phyloP scores from a whole-genome alignment of 2,113 vertebrate genomes.

The Leucopternis melanops region DNA sequence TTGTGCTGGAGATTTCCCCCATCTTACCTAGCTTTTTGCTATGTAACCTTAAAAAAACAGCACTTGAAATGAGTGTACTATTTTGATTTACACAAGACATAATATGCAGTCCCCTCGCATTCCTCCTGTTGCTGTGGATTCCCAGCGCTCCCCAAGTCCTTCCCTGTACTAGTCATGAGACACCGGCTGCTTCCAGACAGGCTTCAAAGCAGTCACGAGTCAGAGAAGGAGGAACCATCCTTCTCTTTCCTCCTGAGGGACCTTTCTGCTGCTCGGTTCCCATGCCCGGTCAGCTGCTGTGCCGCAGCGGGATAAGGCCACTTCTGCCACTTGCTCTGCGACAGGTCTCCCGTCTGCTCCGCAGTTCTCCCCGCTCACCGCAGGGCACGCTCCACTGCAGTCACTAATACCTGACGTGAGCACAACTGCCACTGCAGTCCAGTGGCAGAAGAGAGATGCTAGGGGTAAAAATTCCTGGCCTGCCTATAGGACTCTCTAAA shows the following conservation, averaged over 20 bases:
- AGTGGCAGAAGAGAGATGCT: not conserved
- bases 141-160: not conserved
- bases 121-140: not conserved
- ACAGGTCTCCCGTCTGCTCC: not conserved
- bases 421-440: not conserved
- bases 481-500: not conserved
- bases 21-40: not conserved
- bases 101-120: not conserved
- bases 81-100: not conserved
- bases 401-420: not conserved
- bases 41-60: not conserved
- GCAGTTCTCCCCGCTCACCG: accelerated
- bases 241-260: not conserved
- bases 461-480: not conserved
- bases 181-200: not conserved
- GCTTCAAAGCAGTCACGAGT: not conserved
- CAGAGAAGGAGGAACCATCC: not conserved
- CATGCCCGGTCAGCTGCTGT: accelerated
- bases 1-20: not conserved
- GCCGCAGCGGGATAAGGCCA: not conserved
- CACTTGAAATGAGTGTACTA: not conserved
- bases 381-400: not conserved
- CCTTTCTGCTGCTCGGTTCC: not conserved
- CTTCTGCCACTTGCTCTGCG: not conserved
- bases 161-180: not conserved